Evolutionary conservation across 2,888 invertebrate species (phyloP).

Genomic region (Chrysolina haemoptera): DNA sequence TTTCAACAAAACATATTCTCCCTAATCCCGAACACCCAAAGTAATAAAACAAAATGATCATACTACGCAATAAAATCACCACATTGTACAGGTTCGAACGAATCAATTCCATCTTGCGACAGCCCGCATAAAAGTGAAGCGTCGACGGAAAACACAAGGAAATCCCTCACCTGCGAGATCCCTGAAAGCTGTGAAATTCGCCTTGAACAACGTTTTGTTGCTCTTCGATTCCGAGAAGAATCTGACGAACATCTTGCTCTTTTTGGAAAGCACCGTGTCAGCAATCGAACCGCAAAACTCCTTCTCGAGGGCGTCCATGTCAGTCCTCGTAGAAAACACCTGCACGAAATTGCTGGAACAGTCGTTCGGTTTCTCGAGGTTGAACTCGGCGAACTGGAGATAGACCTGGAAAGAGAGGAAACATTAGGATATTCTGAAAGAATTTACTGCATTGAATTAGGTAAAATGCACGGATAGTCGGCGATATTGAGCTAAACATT

Average conservation of each 20-base stretch:
- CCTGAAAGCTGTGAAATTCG: constrained; percentile 83
- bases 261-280: constrained; percentile 79
- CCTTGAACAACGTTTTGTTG: constrained; percentile 76
- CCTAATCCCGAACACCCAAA: no score
- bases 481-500: no score
- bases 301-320: constrained; percentile 75
- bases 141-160: background rate
- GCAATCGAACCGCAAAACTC: constrained; percentile 91
- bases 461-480: no score
- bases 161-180: constrained; percentile 72
- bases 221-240: constrained; percentile 79
- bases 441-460: no score
- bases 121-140: background rate
- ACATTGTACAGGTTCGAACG: background rate
- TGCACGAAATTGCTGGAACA: constrained; percentile 85
- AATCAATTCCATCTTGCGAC: background rate
- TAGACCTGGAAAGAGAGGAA: constrained; percentile 75
- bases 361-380: constrained; percentile 81
- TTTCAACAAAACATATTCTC: no score
- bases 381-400: constrained; percentile 77
- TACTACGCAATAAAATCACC: no score
- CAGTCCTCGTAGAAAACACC: constrained; percentile 78
- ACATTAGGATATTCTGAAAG: no score
- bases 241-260: constrained; percentile 82
- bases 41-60: no score